Percentiles rank a stretch among this genome's conserved stretches.
Conservation (phyloP, 2,797 vertebrate species). For the Bradypus variegatus region DNA sequence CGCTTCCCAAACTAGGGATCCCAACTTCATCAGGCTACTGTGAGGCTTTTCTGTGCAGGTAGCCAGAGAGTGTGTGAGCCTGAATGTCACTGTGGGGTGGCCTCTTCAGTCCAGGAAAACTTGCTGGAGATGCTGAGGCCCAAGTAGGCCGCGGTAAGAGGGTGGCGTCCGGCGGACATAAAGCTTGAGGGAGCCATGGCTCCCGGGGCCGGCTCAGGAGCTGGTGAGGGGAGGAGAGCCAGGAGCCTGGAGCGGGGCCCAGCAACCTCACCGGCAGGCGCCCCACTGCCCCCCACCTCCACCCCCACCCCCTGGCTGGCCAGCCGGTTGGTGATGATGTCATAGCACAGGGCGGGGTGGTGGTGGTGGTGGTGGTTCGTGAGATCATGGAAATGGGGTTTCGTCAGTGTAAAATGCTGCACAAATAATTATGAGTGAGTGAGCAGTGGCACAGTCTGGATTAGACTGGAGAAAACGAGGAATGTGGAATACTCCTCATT, state of each 20-base stretch:
- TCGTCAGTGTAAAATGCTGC: background rate
- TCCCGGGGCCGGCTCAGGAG: background rate
- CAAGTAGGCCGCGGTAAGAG: background rate
- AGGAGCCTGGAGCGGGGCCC: no score
- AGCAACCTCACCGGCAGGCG: background rate
- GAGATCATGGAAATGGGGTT: background rate
- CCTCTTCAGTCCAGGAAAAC: background rate
- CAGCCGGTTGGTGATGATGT: background rate
- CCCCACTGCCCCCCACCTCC: no score
- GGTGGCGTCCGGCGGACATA: background rate
- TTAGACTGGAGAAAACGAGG: background rate
- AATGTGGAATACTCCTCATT: background rate
- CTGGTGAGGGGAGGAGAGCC: no score
- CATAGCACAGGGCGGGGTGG: background rate
- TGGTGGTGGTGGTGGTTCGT: background rate
- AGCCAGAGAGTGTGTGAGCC: background rate
- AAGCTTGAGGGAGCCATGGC: background rate
- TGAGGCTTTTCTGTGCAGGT: background rate
- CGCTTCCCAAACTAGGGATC: accelerated
- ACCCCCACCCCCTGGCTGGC: background rate
- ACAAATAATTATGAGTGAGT: background rate
- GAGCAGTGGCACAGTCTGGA: background rate
- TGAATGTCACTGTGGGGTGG: background rate
- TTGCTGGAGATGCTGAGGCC: background rate
- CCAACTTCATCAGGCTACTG: accelerated